A percentile compares a stretch with the other conserved stretches of the same genome.
Conservation (phyloP, 2,113 vertebrate genomes). For the Carassius auratus region DNA sequence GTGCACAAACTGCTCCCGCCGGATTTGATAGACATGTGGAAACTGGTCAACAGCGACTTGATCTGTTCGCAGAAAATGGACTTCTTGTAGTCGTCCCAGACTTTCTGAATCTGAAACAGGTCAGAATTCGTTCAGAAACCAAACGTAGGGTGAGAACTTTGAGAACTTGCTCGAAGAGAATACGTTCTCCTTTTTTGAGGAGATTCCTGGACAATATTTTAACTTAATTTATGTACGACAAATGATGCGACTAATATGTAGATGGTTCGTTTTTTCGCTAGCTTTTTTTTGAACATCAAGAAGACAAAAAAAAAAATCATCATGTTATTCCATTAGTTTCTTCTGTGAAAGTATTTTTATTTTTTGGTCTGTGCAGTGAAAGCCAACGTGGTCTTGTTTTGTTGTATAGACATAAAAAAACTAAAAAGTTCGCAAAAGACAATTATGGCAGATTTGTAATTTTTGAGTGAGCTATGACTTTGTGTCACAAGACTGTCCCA, state of each 20-base stretch:
- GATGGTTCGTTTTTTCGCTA: background rate
- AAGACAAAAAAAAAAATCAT: background rate
- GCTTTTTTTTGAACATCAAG: background rate
- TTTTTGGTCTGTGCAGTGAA: background rate
- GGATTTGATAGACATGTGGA: slow-evolving; percentile 90
- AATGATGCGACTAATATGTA: background rate
- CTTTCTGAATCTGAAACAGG: background rate
- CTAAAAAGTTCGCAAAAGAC: too few species aligned
- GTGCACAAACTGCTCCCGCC: slow-evolving; percentile 93
- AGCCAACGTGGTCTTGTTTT: background rate
- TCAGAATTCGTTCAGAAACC: background rate
- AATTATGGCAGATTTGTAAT: background rate
- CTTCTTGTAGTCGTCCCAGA: slow-evolving; percentile 76
- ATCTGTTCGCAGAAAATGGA: slow-evolving; percentile 84
- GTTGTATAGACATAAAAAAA: too few species aligned
- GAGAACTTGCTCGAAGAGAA: slow-evolving; percentile 28
- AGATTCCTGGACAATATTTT: slow-evolving; percentile 53
- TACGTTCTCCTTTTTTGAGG: slow-evolving; percentile 61
- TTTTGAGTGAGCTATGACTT: background rate
- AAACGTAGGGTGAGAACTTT: slow-evolving; percentile 9
- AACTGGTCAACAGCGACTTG: slow-evolving; percentile 86
- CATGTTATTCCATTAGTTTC: background rate
- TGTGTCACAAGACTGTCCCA: background rate
- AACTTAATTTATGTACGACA: slow-evolving; percentile 50
- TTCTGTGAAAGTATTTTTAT: background rate